Base-by-base conservation (phyloP, 1,140 invertebrate species). In the Pogonognathellus flavescens region DNA sequence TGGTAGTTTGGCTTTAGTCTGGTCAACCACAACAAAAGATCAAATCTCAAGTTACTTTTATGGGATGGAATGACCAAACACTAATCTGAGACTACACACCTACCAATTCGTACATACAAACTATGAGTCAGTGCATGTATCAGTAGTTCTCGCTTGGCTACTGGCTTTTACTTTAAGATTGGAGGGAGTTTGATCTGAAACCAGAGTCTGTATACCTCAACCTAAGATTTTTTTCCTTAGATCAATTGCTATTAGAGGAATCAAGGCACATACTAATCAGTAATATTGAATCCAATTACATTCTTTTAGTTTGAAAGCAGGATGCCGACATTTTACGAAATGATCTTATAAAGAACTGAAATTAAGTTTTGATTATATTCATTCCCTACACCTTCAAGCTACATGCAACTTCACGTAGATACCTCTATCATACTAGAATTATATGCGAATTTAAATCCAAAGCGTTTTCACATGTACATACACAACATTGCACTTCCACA, bases 261-360 rank as follows among this genome's bases (percentile, higher is more conserved):
- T 49, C 53, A 57, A 57, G n/a, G 53, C 70, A 41, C 31, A 76
- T 22, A 49, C 0, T 0, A 9, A 50, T 18, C 11, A 50, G 70
- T 25, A 76, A 76, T 76, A n/a, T 57, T 18, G 41, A 76, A 76
- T 76, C 70, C 70, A 76, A 76, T 76, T 76, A 76, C 70, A 31
- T 5, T 76, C 70, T 49, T 76, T 66, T 66, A 25, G 62, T 66
- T 66, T 20, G 20, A 50, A 16, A 76, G n/a, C 70, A 76, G 70
- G 70, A 76, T 76, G 70, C 70, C 70, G 70, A 76, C 70, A 49
- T 76, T 76, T 31, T 50, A 50, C 13, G n/a, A 76, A 31, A 41
- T 41, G 16, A 76, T 41, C 49, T 41, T 41, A 25, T 41, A 50
- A 49, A 76, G 31, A 76, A 72, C 11, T 57, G 53, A 57, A 57